Evolutionary conservation across 2,797 vertebrate species (phyloP), one percentile per base, ranked within the genome.

Genomic region (Lepus oiostolus): DNA sequence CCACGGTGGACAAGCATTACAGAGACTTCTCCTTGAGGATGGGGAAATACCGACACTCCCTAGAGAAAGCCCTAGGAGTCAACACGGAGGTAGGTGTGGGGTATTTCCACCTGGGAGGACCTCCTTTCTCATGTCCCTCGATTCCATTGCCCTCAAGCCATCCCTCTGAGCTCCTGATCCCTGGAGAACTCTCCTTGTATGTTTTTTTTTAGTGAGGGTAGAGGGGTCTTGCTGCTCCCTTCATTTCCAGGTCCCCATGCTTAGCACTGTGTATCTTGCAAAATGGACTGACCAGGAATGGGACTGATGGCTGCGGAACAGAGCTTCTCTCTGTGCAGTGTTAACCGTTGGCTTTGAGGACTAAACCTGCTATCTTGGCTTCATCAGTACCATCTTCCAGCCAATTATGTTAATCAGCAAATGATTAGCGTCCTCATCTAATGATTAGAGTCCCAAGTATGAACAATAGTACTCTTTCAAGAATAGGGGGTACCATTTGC

Each of bases 1-100:
- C 99, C 96, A 99, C 99, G 0, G 99, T 99, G 96, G 99, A 99
- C 98, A 99, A 99, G 90, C 98, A 99, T 60, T 99, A 99, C 98
- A 98, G 99, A 0, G 99, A 99, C 98, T 99, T 99, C 98, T 99
- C 99, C 68, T 90, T 99, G 85, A 98, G 99, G 92, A 99, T 99
- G 99, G 98, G 98, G 32, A 99, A 99, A 93, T 99, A 99, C 97
- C 99, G 99, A 89, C 99, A 99, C 97, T 98, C 99, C 80, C 98
- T 99, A 95, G 99, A 99, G 95, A 99, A 98, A 94, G 98, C 99
- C 21, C 98, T 99, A 90, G 99, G 99, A 22, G 99, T 99, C 98
- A 99, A 98, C 97, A 98, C 99, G 0, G 99, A 99, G 99, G 99
- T 99, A 97, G 2, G 97, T 96, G 32, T 21, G 14, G 32, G n/a